phyloP scores from a whole-genome alignment of 1,140 invertebrate species.

The Aplysia californica region DNA sequence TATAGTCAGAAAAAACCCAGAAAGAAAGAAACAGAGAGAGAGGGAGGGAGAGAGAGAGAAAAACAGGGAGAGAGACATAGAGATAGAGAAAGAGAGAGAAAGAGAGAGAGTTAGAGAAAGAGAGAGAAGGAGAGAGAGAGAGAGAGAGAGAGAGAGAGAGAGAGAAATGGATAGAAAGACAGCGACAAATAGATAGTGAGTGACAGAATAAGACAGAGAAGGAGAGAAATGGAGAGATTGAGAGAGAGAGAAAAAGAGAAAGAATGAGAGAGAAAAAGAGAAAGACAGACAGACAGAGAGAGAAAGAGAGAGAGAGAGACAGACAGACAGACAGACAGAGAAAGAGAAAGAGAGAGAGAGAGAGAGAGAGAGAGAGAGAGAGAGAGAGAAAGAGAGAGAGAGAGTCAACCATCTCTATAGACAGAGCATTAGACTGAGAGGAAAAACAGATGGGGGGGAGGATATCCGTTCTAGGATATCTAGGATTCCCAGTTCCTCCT shows the following conservation, averaged over 20 bases:
- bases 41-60: not conserved
- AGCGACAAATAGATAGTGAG: not conserved
- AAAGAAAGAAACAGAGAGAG: slow-evolving; percentile 2
- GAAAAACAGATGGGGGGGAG: not conserved
- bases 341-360: slow-evolving; percentile 7
- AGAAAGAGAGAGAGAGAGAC: slow-evolving; percentile 22
- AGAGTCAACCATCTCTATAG: not conserved
- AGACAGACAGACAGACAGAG: not conserved
- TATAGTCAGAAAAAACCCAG: not conserved
- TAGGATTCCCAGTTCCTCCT: no score
- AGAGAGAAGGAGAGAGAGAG: not conserved
- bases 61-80: slow-evolving; percentile 3
- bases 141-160: not conserved
- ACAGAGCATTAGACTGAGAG: not conserved
- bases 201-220: not conserved
- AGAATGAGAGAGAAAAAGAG: slow-evolving; percentile 11
- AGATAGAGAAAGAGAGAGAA: slow-evolving; percentile 3
- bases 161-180: not conserved
- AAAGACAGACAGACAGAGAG: slow-evolving; percentile 11
- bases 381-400: slow-evolving; percentile 4
- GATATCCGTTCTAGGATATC: no score
- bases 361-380: not conserved
- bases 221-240: not conserved
- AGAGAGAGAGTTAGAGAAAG: not conserved
- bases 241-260: slow-evolving; percentile 4